Base-by-base conservation (phyloP, 2,888 invertebrate species). In the Caenorhabditis wallacei region DNA sequence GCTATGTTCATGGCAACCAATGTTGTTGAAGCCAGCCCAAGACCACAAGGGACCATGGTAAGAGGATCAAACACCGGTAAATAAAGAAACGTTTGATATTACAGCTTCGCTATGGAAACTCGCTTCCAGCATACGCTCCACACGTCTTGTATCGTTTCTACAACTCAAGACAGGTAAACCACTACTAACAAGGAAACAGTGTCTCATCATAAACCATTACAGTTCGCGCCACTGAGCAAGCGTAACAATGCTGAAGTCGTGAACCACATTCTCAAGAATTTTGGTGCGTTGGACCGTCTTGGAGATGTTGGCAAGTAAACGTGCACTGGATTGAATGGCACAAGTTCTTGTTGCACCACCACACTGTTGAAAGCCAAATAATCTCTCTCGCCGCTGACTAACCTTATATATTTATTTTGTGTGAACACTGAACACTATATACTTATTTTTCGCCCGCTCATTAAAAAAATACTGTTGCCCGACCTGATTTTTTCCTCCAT, bases 251-350 rank as follows among this genome's bases (percentile, higher is more conserved):
- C 88, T 13, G 88, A 88, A 70, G 87, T 91, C 37, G 91, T 91
- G 51, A 91, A 91, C 59, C 91, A 91, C 80, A 91, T 91, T 43
- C 79, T 91, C 70, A 90, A 90, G 80, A 90, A 90, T 85, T 91
- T 90, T 61, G 88, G 89, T 43, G 85, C 89, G 8, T 80, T 91
- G 51, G 89, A 90, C 78, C 85, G 91, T 51, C 87, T 91, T 40
- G 90, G 90, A 54, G 90, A 91, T 79, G 89, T 91, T 63, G 91
- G 91, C 46, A 85, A 80, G 59, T 71, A 79, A 43, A 79, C 16
- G 53, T 61, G 66, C 51, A 30, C n/a, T 16, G 16, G 30, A 66
- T 37, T 5, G 53, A 35, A 35, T 43, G 48, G 37, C 56, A 64
- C 57, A 59, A 51, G 20, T 22, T 57, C 51, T 51, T 54, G 3